A percentile compares a stretch with the other conserved stretches of the same genome.
phyloP scores from a whole-genome alignment of 2,888 invertebrate genomes.

The Oxyteleia sp. region DNA sequence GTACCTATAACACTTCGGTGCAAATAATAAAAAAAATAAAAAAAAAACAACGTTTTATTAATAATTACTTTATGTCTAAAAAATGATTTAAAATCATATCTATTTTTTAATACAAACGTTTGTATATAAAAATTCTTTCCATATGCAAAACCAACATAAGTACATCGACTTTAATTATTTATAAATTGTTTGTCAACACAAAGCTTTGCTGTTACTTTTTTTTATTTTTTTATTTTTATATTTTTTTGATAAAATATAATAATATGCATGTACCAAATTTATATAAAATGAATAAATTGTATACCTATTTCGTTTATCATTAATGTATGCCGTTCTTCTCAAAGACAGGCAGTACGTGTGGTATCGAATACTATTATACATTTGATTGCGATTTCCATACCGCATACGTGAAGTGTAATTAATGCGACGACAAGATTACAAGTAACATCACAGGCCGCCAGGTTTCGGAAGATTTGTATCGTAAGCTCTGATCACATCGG shows the following conservation, averaged over 20 bases:
- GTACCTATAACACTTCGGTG: too few relatives aligned
- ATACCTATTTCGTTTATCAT: slow-evolving; percentile 22
- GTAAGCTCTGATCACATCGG: slow-evolving; percentile 98
- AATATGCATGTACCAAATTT: slow-evolving; percentile 37
- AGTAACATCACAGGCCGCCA: slow-evolving; percentile 90
- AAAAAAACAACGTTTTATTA: too few relatives aligned
- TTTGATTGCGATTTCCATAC: slow-evolving; percentile 26
- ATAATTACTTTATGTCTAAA: too few relatives aligned
- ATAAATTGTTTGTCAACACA: slow-evolving; percentile 17
- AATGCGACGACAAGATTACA: slow-evolving; percentile 55
- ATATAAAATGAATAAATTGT: slow-evolving; percentile 35
- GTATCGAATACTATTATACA: slow-evolving; percentile 53
- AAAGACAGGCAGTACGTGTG: slow-evolving; percentile 34
- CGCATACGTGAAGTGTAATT: slow-evolving; percentile 9
- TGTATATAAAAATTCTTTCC: too few relatives aligned
- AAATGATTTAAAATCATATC: too few relatives aligned
- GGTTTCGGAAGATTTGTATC: slow-evolving; percentile 96
- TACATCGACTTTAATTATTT: slow-evolving; percentile 39
- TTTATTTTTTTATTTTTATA: slow-evolving; percentile 2
- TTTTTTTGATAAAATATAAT: slow-evolving; percentile 39
- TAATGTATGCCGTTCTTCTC: slow-evolving; percentile 12
- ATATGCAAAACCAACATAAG: slow-evolving; percentile 28
- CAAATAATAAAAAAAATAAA: too few relatives aligned
- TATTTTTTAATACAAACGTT: too few relatives aligned
- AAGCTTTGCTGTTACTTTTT: not conserved